Percentiles rank a stretch among this genome's conserved stretches.
Evolutionary conservation across 1,140 invertebrate species (phyloP).

Genomic region (Heliconius himera): DNA sequence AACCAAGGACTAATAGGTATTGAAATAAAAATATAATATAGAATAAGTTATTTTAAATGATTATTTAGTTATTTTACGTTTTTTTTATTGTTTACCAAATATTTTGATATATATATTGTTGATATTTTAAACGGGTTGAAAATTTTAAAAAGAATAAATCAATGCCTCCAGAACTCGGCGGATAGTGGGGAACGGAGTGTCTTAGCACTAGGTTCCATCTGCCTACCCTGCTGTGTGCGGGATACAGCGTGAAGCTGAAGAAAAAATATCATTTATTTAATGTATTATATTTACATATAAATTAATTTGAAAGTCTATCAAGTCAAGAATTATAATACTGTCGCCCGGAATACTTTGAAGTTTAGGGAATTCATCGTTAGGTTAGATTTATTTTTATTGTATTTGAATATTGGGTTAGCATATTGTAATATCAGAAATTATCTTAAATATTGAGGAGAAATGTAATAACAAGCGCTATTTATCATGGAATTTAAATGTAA

Average conservation of each 20-base stretch:
- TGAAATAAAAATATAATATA: not conserved
- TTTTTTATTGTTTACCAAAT: no score
- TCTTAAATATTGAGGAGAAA: not conserved
- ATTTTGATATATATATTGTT: no score
- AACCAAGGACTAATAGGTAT: conserved; percentile 84
- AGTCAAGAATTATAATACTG: not conserved
- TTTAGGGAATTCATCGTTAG: not conserved
- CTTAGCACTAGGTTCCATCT: no score
- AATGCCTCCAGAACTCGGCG: no score
- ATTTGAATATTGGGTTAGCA: conserved; percentile 11
- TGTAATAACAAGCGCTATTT: not conserved
- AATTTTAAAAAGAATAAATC: no score
- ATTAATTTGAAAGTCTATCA: not conserved
- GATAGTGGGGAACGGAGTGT: no score
- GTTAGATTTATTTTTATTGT: not conserved
- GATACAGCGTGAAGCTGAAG: no score
- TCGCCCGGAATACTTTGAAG: not conserved
- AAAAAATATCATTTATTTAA: no score
- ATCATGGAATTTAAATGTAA: not conserved
- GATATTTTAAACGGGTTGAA: no score
- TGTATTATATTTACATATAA: not conserved
- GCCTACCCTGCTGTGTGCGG: no score
- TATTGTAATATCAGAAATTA: conserved; percentile 4
- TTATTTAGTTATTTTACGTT: no score
- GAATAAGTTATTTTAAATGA: no score